Percentiles rank a stretch among this genome's conserved stretches.
These are phyloP conservation scores for Holcopasites calliopsidis DNA, from an alignment of 1,140 invertebrate species.

Conservation along the genomic window DNA sequence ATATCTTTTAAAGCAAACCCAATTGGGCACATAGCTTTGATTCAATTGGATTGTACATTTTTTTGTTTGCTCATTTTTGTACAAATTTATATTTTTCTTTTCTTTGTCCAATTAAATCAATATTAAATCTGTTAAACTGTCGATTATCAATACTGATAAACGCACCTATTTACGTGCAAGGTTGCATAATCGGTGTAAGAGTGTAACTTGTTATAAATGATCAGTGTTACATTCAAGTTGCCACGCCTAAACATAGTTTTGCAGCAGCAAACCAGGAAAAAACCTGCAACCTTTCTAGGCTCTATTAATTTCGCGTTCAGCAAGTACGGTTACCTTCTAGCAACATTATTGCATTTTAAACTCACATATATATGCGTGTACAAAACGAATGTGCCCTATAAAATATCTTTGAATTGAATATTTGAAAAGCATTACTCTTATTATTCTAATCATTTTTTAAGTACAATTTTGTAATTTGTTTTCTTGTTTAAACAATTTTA, in stretches of 20 bases:
- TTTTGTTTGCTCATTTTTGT: no score
- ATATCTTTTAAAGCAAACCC: no score
- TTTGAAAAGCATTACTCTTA: no score
- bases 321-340: not conserved
- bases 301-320: not conserved
- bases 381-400: no score
- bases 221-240: not conserved
- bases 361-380: not conserved
- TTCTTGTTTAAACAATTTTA: no score
- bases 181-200: slow-evolving; percentile 3
- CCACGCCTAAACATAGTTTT: not conserved
- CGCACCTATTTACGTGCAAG: not conserved
- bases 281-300: not conserved
- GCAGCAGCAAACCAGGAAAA: not conserved
- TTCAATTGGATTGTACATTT: no score
- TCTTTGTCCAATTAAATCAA: not conserved
- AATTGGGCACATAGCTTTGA: no score
- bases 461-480: no score
- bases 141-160: not conserved
- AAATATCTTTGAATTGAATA: no score
- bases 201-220: slow-evolving; percentile 8
- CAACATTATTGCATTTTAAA: not conserved
- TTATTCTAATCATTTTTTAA: no score
- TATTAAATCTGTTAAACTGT: not conserved
- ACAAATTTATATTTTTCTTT: no score